Conservation (phyloP, 2,888 invertebrate species). For the Acleris emargana region DNA sequence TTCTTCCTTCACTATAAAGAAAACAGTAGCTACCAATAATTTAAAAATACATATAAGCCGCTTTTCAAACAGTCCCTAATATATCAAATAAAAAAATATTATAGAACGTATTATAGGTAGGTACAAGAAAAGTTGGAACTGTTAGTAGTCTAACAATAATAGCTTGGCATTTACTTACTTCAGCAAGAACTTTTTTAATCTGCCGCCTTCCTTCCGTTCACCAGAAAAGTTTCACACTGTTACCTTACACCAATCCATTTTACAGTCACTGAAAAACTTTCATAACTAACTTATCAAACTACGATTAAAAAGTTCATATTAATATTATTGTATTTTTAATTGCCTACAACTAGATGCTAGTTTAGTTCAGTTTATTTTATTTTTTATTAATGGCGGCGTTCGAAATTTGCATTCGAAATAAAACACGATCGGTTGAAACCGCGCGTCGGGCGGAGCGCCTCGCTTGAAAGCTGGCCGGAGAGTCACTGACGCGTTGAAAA, state of each 20-base stretch:
- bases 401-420: conserved; percentile 22
- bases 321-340: neutral
- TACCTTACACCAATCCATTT: conserved; percentile 24
- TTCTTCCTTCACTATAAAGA: too few species aligned
- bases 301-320: neutral
- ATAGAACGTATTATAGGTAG: neutral
- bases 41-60: neutral
- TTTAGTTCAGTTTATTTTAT: too few species aligned
- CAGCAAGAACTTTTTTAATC: conserved; percentile 33
- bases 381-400: neutral
- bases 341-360: neutral
- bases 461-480: conserved; percentile 49
- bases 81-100: too few species aligned
- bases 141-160: conserved; percentile 1
- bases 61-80: neutral
- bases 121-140: neutral
- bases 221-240: conserved; percentile 27
- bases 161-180: conserved; percentile 29
- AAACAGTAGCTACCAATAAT: neutral
- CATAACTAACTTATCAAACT: neutral
- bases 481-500: conserved; percentile 50
- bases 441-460: conserved; percentile 47
- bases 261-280: conserved; percentile 21
- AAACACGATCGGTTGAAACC: conserved; percentile 16
- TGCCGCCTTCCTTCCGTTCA: conserved; percentile 23